phyloP scores from a whole-genome alignment of 2,888 invertebrate genomes.

The Zaprionus obscuricornis region DNA sequence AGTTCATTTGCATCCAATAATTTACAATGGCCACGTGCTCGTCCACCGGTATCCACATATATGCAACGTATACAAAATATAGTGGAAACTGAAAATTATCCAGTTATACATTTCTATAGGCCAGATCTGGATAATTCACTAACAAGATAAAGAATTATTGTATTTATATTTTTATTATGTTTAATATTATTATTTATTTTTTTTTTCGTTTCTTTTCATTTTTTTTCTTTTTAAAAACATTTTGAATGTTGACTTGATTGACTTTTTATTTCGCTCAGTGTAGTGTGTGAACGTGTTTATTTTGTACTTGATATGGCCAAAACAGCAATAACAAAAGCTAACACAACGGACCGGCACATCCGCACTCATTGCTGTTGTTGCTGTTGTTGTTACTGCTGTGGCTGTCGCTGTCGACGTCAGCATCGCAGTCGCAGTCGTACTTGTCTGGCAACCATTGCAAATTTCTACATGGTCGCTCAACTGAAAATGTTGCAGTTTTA shows the following conservation, averaged over 20 bases:
- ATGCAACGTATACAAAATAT: slow-evolving; percentile 8
- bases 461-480: slow-evolving; percentile 84
- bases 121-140: too few relatives aligned
- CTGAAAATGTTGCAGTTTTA: slow-evolving; percentile 82
- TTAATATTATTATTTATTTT: too few relatives aligned
- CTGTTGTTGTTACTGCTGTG: too few relatives aligned
- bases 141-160: too few relatives aligned
- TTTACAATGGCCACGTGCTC: slow-evolving; percentile 2
- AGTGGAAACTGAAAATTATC: too few relatives aligned
- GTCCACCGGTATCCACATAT: slow-evolving; percentile 26
- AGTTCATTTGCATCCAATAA: background rate
- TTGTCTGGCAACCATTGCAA: slow-evolving; percentile 77
- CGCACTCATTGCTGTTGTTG: too few relatives aligned
- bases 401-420: slow-evolving; percentile 24
- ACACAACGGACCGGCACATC: slow-evolving; percentile 29
- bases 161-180: too few relatives aligned
- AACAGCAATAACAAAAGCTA: slow-evolving; percentile 18
- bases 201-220: too few relatives aligned
- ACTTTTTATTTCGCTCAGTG: slow-evolving; percentile 14
- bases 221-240: too few relatives aligned
- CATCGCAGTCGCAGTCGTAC: slow-evolving; percentile 45
- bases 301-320: slow-evolving; percentile 44
- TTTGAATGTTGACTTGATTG: too few relatives aligned
- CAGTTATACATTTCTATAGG: too few relatives aligned
- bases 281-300: slow-evolving; percentile 41